Conservation (phyloP, 2,888 invertebrate species). For the Caenorhabditis panamensis region DNA sequence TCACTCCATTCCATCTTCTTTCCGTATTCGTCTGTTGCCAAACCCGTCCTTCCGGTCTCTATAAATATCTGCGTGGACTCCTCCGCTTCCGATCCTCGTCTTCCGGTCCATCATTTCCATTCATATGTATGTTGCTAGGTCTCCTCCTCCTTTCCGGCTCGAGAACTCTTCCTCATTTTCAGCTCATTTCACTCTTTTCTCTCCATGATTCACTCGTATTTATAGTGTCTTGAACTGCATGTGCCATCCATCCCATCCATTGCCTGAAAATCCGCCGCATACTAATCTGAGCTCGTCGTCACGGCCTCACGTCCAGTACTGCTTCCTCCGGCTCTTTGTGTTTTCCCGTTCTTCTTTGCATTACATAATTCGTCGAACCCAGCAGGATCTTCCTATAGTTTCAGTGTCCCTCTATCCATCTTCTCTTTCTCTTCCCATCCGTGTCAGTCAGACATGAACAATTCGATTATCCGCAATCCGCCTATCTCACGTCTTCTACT, state of each 20-base stretch:
- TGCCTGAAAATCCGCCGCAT: slow-evolving; percentile 47
- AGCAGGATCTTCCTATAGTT: background rate
- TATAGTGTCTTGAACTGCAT: slow-evolving; percentile 20
- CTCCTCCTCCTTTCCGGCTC: slow-evolving; percentile 4
- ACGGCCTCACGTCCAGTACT: slow-evolving; percentile 23
- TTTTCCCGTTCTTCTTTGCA: slow-evolving; percentile 9
- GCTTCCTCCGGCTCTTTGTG: slow-evolving; percentile 15
- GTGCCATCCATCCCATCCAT: slow-evolving; percentile 13
- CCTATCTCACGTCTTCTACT: slow-evolving; percentile 4
- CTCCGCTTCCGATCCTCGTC: slow-evolving; percentile 46
- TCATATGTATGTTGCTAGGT: slow-evolving; percentile 28
- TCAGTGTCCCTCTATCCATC: no score
- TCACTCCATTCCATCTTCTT: slow-evolving; percentile 1
- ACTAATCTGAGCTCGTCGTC: slow-evolving; percentile 52
- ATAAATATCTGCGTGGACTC: slow-evolving; percentile 44
- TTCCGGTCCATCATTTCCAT: slow-evolving; percentile 20
- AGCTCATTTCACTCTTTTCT: slow-evolving; percentile 11
- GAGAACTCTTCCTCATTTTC: slow-evolving; percentile 27
- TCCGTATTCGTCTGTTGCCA: slow-evolving; percentile 29
- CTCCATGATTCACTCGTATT: slow-evolving; percentile 47
- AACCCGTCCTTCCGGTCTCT: slow-evolving; percentile 39
- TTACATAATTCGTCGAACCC: slow-evolving; percentile 5
- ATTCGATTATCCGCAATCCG: slow-evolving; percentile 24
- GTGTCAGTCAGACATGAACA: slow-evolving; percentile 25
- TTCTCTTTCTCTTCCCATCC: slow-evolving; percentile 10